Percentiles rank a stretch among this genome's conserved stretches.
phyloP scores from a whole-genome alignment of 2,113 vertebrate species.

The Hippocampus mohnikei region DNA sequence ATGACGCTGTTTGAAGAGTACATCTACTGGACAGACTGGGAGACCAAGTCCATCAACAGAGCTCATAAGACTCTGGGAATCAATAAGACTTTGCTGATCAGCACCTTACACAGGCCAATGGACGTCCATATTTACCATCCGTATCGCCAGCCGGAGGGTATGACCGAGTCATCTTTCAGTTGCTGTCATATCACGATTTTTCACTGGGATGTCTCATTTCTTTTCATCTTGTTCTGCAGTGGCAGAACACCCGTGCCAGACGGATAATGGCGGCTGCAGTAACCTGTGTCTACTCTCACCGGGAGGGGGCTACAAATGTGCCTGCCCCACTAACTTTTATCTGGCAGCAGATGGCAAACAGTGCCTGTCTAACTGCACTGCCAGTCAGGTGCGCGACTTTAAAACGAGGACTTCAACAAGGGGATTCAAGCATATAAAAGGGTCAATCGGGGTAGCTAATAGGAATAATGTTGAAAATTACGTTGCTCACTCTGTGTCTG shows the following conservation, averaged over 20 bases:
- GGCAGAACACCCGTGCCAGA: slow-evolving; percentile 87
- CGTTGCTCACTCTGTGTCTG: background rate
- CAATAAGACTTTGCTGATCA: slow-evolving; percentile 86
- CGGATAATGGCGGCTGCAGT: slow-evolving; percentile 89
- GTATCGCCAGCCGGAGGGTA: slow-evolving; percentile 89
- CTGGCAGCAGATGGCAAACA: slow-evolving; percentile 84
- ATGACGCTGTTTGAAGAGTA: slow-evolving; percentile 95
- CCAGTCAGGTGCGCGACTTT: slow-evolving; percentile 83
- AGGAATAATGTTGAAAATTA: background rate
- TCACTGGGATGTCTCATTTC: background rate
- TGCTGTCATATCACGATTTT: background rate
- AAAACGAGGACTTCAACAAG: background rate
- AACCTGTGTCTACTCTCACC: slow-evolving; percentile 94
- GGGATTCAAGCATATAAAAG: no score
- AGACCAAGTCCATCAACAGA: slow-evolving; percentile 94
- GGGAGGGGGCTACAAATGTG: slow-evolving; percentile 84
- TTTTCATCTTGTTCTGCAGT: slow-evolving; percentile 65
- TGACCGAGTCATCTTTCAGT: slow-evolving; percentile 1
- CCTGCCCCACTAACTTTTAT: slow-evolving; percentile 97
- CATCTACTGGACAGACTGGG: slow-evolving; percentile 98
- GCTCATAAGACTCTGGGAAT: slow-evolving; percentile 87
- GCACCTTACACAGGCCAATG: slow-evolving; percentile 92
- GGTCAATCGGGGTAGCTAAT: no score
- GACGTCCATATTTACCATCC: slow-evolving; percentile 94
- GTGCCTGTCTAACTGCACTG: slow-evolving; percentile 95